phyloP scores from a whole-genome alignment of 2,888 invertebrate genomes.

The Drosophila pseudotalamancana region DNA sequence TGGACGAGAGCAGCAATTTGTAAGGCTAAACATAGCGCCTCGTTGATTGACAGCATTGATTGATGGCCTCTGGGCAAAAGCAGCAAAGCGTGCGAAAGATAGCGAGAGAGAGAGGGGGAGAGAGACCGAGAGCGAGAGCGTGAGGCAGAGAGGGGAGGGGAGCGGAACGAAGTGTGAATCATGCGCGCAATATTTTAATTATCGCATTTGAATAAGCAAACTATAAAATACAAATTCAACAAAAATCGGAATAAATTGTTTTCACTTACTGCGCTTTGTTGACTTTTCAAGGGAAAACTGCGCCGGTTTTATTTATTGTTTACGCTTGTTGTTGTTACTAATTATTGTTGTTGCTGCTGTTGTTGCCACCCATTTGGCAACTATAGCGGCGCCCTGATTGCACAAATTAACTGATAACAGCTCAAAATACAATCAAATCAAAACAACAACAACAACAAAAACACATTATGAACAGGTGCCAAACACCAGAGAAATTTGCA shows the following conservation, averaged over 20 bases:
- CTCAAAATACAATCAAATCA: slow-evolving; percentile 24
- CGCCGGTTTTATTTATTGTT: slow-evolving; percentile 47
- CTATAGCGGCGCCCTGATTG: slow-evolving; percentile 28
- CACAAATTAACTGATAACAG: slow-evolving; percentile 65
- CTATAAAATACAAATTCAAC: slow-evolving; percentile 22
- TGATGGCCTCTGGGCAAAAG: slow-evolving; percentile 47
- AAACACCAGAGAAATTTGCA: background rate
- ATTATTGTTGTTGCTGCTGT: slow-evolving; percentile 3
- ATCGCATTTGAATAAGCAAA: slow-evolving; percentile 58
- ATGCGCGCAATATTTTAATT: slow-evolving; percentile 68
- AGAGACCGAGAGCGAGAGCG: background rate
- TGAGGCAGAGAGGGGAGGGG: background rate
- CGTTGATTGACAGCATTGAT: slow-evolving; percentile 69
- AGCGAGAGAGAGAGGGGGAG: background rate
- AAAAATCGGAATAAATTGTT: slow-evolving; percentile 46
- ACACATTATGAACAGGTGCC: slow-evolving; percentile 19
- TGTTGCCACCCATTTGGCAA: slow-evolving; percentile 8
- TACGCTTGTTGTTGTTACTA: slow-evolving; percentile 28
- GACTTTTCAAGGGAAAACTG: slow-evolving; percentile 26
- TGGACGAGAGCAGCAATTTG: slow-evolving; percentile 41
- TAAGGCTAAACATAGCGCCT: slow-evolving; percentile 49
- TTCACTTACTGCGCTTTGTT: slow-evolving; percentile 51
- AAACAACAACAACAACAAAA: slow-evolving; percentile 6
- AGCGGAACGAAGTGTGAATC: slow-evolving; percentile 41
- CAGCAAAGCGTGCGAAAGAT: slow-evolving; percentile 13